Percentiles rank a stretch among this genome's conserved stretches.
Conservation (phyloP, 2,888 invertebrate genomes). For the Tipula confusa region DNA sequence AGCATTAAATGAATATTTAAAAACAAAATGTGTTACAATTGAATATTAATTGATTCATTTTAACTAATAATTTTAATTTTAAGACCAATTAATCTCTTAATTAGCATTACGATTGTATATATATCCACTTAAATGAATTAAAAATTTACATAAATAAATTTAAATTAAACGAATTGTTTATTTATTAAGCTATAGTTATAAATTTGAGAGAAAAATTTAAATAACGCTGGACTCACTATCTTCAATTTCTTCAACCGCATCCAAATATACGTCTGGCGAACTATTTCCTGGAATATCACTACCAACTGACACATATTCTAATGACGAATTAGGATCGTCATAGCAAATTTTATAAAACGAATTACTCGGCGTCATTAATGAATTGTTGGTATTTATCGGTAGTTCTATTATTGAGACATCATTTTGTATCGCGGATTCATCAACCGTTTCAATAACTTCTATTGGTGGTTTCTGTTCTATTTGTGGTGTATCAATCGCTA, state of each 20-base stretch:
- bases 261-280: neutral
- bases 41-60: constrained; percentile 65
- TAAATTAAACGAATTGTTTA: neutral
- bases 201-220: neutral
- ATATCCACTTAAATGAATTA: neutral
- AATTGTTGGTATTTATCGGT: neutral
- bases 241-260: neutral
- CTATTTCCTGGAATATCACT: neutral
- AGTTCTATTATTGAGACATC: neutral
- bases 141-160: neutral
- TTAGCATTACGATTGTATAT: neutral
- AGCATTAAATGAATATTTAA: constrained; percentile 88
- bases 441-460: too few species aligned
- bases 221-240: neutral
- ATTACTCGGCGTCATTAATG: neutral
- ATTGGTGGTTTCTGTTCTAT: too few species aligned
- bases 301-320: neutral
- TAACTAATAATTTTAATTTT: neutral
- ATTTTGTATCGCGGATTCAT: neutral
- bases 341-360: neutral
- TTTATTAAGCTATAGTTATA: neutral
- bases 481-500: neutral
- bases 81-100: too few species aligned
- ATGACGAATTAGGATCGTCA: neutral
- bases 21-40: constrained; percentile 90